phyloP scores from a whole-genome alignment of 2,888 invertebrate species.

The Bombylius discolor region DNA sequence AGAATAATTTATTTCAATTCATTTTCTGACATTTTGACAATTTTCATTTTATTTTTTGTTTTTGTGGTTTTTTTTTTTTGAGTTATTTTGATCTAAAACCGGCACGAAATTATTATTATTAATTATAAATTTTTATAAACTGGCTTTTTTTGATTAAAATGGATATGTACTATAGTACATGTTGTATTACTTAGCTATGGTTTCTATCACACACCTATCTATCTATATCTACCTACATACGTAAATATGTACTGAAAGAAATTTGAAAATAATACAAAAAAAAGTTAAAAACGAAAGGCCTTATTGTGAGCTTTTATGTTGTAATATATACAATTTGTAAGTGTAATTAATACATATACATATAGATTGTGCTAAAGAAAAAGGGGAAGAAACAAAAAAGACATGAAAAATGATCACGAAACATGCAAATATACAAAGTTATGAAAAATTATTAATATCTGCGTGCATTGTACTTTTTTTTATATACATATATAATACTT shows the following conservation, averaged over 20 bases:
- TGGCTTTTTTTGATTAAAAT: no score
- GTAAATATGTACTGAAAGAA: no score
- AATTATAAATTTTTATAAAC: no score
- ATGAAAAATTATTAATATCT: neutral
- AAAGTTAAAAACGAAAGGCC: no score
- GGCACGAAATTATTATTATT: neutral
- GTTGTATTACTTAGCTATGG: no score
- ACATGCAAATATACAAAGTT: constrained; percentile 2
- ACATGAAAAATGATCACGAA: constrained; percentile 5
- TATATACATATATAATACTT: no score
- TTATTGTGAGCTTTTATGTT: neutral
- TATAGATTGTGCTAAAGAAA: no score
- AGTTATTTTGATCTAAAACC: neutral
- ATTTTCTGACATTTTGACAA: constrained; percentile 7
- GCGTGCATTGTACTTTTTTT: neutral
- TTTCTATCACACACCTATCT: no score
- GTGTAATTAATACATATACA: no score
- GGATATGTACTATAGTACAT: no score
- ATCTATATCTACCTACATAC: no score
- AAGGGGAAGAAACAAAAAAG: neutral
- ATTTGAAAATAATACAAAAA: no score
- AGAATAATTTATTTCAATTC: constrained; percentile 8
- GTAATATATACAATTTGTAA: neutral
- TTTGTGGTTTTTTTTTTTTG: neutral
- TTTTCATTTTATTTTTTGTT: neutral